phyloP scores from a whole-genome alignment of 1,140 invertebrate genomes.

The Drosophila sturtevanti region DNA sequence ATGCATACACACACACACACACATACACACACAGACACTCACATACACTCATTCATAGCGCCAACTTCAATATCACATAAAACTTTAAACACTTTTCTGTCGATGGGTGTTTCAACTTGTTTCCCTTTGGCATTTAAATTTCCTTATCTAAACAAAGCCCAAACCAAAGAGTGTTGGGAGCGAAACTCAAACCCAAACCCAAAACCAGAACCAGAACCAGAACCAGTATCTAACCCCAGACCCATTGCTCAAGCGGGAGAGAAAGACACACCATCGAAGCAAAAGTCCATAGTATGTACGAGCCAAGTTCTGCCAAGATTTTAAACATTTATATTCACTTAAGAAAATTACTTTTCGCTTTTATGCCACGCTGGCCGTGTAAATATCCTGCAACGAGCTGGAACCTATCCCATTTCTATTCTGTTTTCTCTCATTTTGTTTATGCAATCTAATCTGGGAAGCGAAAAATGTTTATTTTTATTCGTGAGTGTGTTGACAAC shows the following conservation, averaged over 20 bases:
- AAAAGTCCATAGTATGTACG: conserved; percentile 1
- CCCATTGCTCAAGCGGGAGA: too few relatives aligned
- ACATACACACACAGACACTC: too few relatives aligned
- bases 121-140: conserved; percentile 63
- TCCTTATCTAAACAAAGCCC: conserved; percentile 46
- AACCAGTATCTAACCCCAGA: background rate
- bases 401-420: conserved; percentile 43
- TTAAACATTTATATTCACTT: conserved; percentile 81
- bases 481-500: conserved; percentile 56
- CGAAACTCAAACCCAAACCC: background rate
- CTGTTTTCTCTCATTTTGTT: conserved; percentile 62
- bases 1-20: too few relatives aligned
- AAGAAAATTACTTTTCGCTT: conserved; percentile 79
- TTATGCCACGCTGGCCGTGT: conserved; percentile 68
- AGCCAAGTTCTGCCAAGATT: conserved; percentile 43
- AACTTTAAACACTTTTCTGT: conserved; percentile 74
- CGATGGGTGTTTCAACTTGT: conserved; percentile 31
- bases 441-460: conserved; percentile 67
- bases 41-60: conserved; percentile 25
- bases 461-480: conserved; percentile 15
- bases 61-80: conserved; percentile 73
- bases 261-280: too few relatives aligned
- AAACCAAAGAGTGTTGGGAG: background rate
- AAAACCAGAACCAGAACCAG: background rate
- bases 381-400: conserved; percentile 63